These are phyloP conservation scores for Lasiurus borealis DNA, from an alignment of 2,113 vertebrate species.

Conservation along the genomic window DNA sequence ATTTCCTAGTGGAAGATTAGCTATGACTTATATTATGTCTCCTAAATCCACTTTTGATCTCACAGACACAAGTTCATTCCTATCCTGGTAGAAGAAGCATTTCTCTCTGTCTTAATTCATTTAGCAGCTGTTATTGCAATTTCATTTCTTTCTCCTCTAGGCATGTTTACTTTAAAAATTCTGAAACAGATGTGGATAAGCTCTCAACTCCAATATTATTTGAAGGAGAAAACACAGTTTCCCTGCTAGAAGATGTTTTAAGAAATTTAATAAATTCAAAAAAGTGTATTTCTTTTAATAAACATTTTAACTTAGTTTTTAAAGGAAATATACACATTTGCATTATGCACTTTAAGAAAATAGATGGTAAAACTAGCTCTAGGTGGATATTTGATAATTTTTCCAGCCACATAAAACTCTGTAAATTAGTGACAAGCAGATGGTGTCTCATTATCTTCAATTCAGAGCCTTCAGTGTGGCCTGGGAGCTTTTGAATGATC, in stretches of 20 bases:
- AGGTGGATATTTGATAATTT: conserved; percentile 5
- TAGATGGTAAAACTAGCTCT: neutral
- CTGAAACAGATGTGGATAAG: neutral
- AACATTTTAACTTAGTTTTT: conserved; percentile 33
- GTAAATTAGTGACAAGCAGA: conserved; percentile 62
- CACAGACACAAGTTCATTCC: neutral
- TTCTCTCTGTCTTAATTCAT: neutral
- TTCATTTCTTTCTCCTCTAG: conserved; percentile 1
- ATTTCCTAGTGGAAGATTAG: neutral
- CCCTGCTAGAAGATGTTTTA: conserved; percentile 48
- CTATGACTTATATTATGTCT: neutral
- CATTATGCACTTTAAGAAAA: conserved; percentile 1
- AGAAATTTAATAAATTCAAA: conserved; percentile 63
- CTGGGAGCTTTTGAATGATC: conserved; percentile 30
- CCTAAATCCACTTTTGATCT: neutral
- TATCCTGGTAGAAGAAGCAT: neutral
- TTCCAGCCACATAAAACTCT: neutral
- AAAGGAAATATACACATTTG: conserved; percentile 31
- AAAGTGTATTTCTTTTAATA: conserved; percentile 39
- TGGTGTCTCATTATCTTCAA: conserved; percentile 60
- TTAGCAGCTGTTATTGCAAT: neutral
- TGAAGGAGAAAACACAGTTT: conserved; percentile 57
- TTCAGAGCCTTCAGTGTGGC: conserved; percentile 6
- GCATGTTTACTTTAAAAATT: neutral
- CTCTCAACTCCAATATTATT: conserved; percentile 47